Conservation (phyloP, 2,888 invertebrate species). For the Iselma pallidipennis region DNA sequence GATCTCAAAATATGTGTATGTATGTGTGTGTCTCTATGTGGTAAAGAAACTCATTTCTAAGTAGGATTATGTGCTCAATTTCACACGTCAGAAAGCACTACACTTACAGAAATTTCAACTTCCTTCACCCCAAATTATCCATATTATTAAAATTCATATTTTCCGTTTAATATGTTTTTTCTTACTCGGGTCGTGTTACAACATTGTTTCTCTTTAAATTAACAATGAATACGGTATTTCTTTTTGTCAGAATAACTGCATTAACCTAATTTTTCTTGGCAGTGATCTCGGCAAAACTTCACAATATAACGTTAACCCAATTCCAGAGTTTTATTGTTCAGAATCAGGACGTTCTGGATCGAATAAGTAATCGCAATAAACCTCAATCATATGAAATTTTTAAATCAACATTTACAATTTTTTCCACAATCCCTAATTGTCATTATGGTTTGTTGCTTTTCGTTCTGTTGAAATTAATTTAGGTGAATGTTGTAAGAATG, state of each 20-base stretch:
- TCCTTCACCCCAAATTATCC: constrained; percentile 11
- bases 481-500: no score
- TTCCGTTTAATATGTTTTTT: neutral
- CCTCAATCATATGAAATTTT: no score
- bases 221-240: no score
- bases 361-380: no score
- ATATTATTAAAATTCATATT: constrained; percentile 1
- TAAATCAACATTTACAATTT: neutral
- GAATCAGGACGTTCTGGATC: no score
- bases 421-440: neutral
- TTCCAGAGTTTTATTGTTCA: neutral
- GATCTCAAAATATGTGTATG: no score
- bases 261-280: neutral
- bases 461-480: no score
- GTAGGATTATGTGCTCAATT: constrained; percentile 38
- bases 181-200: no score
- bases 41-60: constrained; percentile 20
- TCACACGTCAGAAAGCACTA: constrained; percentile 38
- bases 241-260: neutral
- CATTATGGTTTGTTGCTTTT: no score
- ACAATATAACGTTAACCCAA: neutral
- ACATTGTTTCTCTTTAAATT: no score
- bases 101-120: no score
- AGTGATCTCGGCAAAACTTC: neutral
- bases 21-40: no score